Conservation (phyloP, 2,888 invertebrate species). For the Pandemis cinnamomeana region DNA sequence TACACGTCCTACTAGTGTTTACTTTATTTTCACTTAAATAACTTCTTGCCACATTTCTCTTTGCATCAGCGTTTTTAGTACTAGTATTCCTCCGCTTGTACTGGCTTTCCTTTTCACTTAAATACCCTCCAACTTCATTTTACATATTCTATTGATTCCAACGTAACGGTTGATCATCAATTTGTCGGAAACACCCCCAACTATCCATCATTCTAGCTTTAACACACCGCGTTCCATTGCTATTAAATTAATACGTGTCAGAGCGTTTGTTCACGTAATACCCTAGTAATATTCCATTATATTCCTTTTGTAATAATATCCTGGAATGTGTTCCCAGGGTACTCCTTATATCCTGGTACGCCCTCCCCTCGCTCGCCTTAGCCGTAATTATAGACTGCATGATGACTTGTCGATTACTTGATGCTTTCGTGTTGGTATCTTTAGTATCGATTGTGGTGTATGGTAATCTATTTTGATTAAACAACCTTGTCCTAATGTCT, state of each 20-base stretch:
- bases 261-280: slow-evolving; percentile 34
- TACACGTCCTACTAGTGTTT: neutral
- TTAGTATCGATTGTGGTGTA: slow-evolving; percentile 15
- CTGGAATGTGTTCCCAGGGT: slow-evolving; percentile 33
- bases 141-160: slow-evolving; percentile 25
- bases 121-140: neutral
- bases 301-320: slow-evolving; percentile 7
- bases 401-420: slow-evolving; percentile 41
- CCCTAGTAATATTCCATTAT: slow-evolving; percentile 31
- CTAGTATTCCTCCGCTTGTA: neutral
- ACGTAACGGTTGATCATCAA: slow-evolving; percentile 29
- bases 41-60: slow-evolving; percentile 2
- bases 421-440: slow-evolving; percentile 35
- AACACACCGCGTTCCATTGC: slow-evolving; percentile 14
- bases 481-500: slow-evolving; percentile 1
- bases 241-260: slow-evolving; percentile 33
- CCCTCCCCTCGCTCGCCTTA: slow-evolving; percentile 32
- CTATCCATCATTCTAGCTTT: slow-evolving; percentile 33
- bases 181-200: slow-evolving; percentile 17
- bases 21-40: neutral
- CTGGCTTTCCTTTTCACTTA: neutral
- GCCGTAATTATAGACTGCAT: slow-evolving; percentile 36
- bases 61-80: neutral
- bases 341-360: slow-evolving; percentile 38
- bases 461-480: slow-evolving; percentile 9